Percentiles rank a stretch among this genome's conserved stretches.
Evolutionary conservation across 2,797 vertebrate species (phyloP).

Genomic region (Novumbra hubbsi): DNA sequence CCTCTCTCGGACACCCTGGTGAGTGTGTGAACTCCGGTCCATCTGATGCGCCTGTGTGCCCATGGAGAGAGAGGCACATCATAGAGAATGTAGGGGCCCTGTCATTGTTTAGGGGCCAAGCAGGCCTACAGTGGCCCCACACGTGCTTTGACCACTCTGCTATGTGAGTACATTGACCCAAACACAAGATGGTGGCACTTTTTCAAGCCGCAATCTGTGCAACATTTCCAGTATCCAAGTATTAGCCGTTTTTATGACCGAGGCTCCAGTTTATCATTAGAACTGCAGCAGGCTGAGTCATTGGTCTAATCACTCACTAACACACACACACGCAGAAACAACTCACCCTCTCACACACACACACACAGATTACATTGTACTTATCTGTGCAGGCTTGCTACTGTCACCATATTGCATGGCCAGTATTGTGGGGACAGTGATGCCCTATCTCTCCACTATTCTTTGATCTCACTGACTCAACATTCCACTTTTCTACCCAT

Average conservation of each 20-base stretch:
- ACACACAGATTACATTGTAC: not conserved
- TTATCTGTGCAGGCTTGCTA: not conserved
- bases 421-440: constrained; percentile 20
- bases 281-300: constrained; percentile 6
- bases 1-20: constrained; percentile 35
- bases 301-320: not conserved
- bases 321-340: constrained; percentile 10
- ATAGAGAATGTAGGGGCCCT: not conserved
- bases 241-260: too few species aligned
- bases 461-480: constrained; percentile 25
- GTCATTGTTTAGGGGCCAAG: not conserved
- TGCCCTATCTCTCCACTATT: constrained; percentile 17
- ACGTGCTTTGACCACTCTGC: constrained; percentile 36
- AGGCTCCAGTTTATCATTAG: not conserved
- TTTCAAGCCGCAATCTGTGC: constrained; percentile 9
- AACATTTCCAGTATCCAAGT: constrained; percentile 1
- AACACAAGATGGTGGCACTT: too few species aligned
- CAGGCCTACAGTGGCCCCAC: constrained; percentile 30
- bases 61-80: constrained; percentile 14
- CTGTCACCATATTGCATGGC: constrained; percentile 18
- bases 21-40: constrained; percentile 33
- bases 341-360: constrained; percentile 9
- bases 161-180: not conserved
- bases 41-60: constrained; percentile 33
- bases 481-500: constrained; percentile 14